Conservation (phyloP, 2,888 invertebrate genomes). For the Agriotes lineatus region DNA sequence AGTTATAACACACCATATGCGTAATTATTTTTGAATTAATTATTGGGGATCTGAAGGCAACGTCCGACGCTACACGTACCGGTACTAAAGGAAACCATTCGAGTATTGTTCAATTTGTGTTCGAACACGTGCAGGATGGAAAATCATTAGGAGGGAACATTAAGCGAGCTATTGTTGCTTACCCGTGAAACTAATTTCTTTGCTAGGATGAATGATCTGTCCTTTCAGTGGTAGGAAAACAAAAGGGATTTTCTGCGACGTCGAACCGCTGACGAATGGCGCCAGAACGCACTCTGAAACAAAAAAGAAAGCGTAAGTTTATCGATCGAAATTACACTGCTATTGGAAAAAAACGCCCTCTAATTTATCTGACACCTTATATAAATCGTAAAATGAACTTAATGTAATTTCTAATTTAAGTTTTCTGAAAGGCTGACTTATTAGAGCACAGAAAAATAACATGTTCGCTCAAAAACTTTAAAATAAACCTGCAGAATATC, state of each 20-base stretch:
- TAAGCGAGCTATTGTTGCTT: constrained; percentile 51
- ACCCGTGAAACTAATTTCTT: constrained; percentile 87
- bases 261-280: constrained; percentile 79
- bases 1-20: constrained; percentile 34
- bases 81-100: constrained; percentile 25
- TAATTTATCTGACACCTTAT: too few species aligned
- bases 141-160: constrained; percentile 27
- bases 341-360: too few species aligned
- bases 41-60: constrained; percentile 39
- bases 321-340: too few species aligned
- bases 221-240: constrained; percentile 88
- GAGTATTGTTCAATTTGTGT: constrained; percentile 38
- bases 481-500: too few species aligned
- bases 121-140: constrained; percentile 37
- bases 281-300: constrained; percentile 77
- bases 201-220: constrained; percentile 89
- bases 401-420: too few species aligned
- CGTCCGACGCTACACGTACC: constrained; percentile 22
- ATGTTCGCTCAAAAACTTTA: too few species aligned
- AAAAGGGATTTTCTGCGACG: constrained; percentile 84
- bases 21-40: constrained; percentile 42
- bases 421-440: too few species aligned
- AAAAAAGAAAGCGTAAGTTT: background rate
- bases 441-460: too few species aligned
- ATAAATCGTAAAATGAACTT: too few species aligned